Conservation (phyloP, 1,140 invertebrate species). For the Diachasma alloeum region DNA sequence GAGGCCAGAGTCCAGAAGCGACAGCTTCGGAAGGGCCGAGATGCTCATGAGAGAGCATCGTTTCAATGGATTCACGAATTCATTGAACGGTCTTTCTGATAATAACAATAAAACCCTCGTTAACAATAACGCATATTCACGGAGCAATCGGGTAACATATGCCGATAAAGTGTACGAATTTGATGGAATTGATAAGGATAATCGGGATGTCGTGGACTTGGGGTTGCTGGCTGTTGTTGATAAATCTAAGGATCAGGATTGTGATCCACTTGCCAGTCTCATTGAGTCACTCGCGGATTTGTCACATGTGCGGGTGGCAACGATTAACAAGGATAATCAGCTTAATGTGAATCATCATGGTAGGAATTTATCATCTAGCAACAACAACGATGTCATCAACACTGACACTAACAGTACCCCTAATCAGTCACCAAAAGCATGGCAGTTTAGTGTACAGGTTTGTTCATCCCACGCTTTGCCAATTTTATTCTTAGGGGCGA, state of each 20-base stretch:
- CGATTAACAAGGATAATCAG: constrained; percentile 48
- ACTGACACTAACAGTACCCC: constrained; percentile 55
- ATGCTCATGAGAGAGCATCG: constrained; percentile 50
- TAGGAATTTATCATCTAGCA: constrained; percentile 29
- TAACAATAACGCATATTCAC: constrained; percentile 38
- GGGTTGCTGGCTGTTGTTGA: constrained; percentile 64
- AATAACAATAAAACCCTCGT: constrained; percentile 28
- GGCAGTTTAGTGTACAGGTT: constrained; percentile 61
- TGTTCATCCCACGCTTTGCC: constrained; percentile 53
- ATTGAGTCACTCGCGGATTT: constrained; percentile 62
- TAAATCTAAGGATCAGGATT: constrained; percentile 33
- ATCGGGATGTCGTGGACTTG: constrained; percentile 48
- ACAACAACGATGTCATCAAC: constrained; percentile 41
- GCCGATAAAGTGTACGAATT: not conserved
- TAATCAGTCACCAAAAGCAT: constrained; percentile 63
- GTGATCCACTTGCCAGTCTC: constrained; percentile 60
- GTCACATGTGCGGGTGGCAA: constrained; percentile 45
- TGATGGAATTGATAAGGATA: constrained; percentile 27
- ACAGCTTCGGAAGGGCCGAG: constrained; percentile 52
- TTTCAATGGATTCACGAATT: not conserved
- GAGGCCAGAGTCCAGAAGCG: constrained; percentile 54
- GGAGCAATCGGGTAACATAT: constrained; percentile 29
- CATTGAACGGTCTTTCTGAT: not conserved
- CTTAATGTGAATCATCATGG: constrained; percentile 26
- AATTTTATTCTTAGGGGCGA: constrained; percentile 40